These are phyloP conservation scores for Noctua fimbriata DNA, from an alignment of 2,888 invertebrate species.

Conservation along the genomic window DNA sequence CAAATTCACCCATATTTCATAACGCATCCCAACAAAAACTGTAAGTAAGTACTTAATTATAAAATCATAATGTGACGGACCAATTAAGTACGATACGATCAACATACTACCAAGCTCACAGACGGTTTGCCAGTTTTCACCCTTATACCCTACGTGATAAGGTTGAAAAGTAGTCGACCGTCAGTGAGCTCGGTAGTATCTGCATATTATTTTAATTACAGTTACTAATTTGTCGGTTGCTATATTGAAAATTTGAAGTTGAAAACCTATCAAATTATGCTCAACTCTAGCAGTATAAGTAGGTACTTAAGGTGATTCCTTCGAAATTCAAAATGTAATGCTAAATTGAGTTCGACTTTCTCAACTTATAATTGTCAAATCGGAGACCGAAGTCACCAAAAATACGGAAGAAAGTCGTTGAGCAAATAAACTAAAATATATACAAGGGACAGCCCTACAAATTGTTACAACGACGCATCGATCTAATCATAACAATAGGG, in stretches of 20 bases:
- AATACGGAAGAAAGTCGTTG: background rate
- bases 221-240: background rate
- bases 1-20: background rate
- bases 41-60: background rate
- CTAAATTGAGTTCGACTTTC: background rate
- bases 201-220: background rate
- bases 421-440: background rate
- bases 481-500: constrained; percentile 67
- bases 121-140: no score
- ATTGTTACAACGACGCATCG: constrained; percentile 66
- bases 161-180: no score
- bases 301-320: background rate
- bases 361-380: background rate
- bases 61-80: background rate
- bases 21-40: background rate
- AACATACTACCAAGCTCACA: background rate
- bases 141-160: no score
- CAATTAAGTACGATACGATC: constrained; percentile 3
- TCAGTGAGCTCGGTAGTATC: no score
- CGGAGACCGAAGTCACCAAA: background rate
- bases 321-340: background rate
- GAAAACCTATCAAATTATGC: background rate
- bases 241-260: background rate
- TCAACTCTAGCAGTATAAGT: background rate
- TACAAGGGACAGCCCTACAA: constrained; percentile 54